Base-by-base conservation (phyloP, 2,113 vertebrate genomes). In the Egretta garzetta region DNA sequence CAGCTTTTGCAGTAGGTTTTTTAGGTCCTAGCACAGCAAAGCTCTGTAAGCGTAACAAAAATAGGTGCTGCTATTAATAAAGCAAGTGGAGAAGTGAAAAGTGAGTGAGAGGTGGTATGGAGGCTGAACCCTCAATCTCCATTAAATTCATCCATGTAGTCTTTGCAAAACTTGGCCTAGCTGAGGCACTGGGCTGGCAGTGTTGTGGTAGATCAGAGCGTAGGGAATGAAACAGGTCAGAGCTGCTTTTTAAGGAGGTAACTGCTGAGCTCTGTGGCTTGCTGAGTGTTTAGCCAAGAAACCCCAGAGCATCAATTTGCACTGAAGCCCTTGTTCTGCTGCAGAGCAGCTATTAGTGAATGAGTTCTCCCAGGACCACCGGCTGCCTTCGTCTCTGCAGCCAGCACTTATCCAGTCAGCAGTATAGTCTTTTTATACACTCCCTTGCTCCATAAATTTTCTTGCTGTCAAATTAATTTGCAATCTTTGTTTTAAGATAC, bases 401-500 rank as follows among this genome's bases (percentile, higher is more conserved):
- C 43, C 76, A 82, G 91, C 83, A 80, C 50, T 91, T 93, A 80
- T 0, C 63, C 41, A 50, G 74, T 96, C 70, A 73, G 95, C 77
- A 76, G 2, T 58, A 55, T 22, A n/a, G 24, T 68, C 55, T 85
- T 67, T 89, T 37, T 80, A 55, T 86, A 41, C 9, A 24, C 23
- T 86, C 18, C 16, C 41, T 87, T 64, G 64, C 60, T 79, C 56
- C 72, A 13, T 76, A 66, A 20, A 73, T 95, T 75, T 80, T 56
- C 16, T 58, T 90, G 58, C 66, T 86, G 39, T 79, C 85, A 86
- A 72, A 66, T 93, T 95, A 91, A 93, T 91, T 79, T 92, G 43
- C 45, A 79, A 10, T 68, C 55, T 92, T 84, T 70, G 41, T 91
- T 90, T 96, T 62, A 32, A 75, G 50, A 53, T 23, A 32, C 30